These are phyloP conservation scores for Drosophila atripex DNA, from an alignment of 2,888 invertebrate species.

Conservation along the genomic window DNA sequence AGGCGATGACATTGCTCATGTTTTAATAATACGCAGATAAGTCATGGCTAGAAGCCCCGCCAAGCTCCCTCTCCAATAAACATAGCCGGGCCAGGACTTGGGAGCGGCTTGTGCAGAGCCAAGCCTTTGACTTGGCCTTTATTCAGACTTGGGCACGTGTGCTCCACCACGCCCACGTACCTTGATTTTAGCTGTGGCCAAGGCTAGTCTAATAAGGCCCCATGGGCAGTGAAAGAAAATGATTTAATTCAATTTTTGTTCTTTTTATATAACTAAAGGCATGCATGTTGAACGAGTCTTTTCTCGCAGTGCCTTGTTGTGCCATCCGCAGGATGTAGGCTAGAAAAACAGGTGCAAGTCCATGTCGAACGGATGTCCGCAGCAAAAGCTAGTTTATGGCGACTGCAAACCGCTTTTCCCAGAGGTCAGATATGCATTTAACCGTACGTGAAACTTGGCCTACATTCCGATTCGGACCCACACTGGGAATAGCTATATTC, in stretches of 20 bases:
- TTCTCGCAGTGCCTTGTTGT: slow-evolving; percentile 11
- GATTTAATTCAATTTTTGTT: not conserved
- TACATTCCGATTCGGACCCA: slow-evolving; percentile 25
- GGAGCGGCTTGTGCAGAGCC: slow-evolving; percentile 36
- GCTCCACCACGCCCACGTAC: slow-evolving; percentile 23
- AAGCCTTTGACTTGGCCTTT: slow-evolving; percentile 51
- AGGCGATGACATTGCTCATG: slow-evolving; percentile 52
- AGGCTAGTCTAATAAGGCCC: slow-evolving; percentile 14
- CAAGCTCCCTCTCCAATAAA: slow-evolving; percentile 11
- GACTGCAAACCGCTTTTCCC: slow-evolving; percentile 30
- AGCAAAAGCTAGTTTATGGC: slow-evolving; percentile 31
- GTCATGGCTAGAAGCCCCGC: slow-evolving; percentile 21
- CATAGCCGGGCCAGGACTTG: slow-evolving; percentile 30
- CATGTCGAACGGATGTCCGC: slow-evolving; percentile 43
- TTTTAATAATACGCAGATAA: slow-evolving; percentile 55
- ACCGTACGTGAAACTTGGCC: slow-evolving; percentile 27
- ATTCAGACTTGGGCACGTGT: slow-evolving; percentile 22
- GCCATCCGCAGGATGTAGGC: slow-evolving; percentile 31
- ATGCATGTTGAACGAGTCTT: not conserved
- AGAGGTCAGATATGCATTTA: slow-evolving; percentile 21
- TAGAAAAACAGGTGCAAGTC: slow-evolving; percentile 26
- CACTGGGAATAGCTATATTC: slow-evolving; percentile 26
- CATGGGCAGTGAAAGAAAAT: slow-evolving; percentile 17
- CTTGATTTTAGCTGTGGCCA: slow-evolving; percentile 41
- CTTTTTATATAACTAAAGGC: too few species aligned